Conservation (phyloP, 2,797 vertebrate genomes). For the Coregonus suidteri region DNA sequence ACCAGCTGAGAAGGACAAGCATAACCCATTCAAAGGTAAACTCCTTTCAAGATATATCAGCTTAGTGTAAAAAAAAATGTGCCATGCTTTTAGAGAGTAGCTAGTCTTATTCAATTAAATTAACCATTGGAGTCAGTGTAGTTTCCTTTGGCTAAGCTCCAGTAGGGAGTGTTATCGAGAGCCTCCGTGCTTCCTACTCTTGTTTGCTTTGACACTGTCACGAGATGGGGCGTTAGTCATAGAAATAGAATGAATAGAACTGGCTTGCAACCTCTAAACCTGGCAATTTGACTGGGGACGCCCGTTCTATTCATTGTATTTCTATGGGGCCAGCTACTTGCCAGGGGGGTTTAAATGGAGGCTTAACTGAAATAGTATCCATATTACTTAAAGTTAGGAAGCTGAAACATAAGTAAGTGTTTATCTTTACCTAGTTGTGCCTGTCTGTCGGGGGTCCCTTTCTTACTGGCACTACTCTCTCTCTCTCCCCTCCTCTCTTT, state of each 20-base stretch:
- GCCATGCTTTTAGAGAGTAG: neutral
- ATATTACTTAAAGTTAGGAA: neutral
- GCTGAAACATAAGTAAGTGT: conserved; percentile 13
- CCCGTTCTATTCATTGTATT: no score
- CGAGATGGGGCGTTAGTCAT: neutral
- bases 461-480: neutral
- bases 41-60: neutral
- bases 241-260: no score
- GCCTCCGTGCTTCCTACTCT: neutral
- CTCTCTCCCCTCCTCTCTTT: conserved; percentile 6
- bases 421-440: conserved; percentile 24
- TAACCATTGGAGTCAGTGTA: neutral
- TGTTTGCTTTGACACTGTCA: conserved; percentile 21
- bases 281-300: no score
- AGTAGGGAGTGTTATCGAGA: neutral
- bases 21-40: conserved; percentile 89
- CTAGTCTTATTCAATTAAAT: neutral
- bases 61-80: neutral
- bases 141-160: conserved; percentile 16
- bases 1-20: conserved; percentile 73
- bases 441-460: conserved; percentile 1
- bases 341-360: neutral
- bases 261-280: no score
- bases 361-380: neutral
- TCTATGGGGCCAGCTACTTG: neutral